Evolutionary conservation across 2,888 invertebrate genomes (phyloP), one percentile per base, ranked within the genome.

Genomic region (Ophion ventricosus): DNA sequence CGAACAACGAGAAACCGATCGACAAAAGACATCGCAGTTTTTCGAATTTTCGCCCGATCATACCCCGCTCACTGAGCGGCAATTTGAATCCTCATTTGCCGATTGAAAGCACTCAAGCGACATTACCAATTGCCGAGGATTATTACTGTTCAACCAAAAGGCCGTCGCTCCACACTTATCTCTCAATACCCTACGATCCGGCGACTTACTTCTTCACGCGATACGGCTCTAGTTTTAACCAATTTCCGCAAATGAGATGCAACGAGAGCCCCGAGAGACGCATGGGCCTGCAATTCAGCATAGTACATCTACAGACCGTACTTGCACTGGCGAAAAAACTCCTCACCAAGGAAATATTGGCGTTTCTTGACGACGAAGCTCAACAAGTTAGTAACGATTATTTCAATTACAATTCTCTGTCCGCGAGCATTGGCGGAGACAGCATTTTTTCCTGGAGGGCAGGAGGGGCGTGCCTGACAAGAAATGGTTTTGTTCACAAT

Each of bases 141-240:
- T 91, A 91, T 75, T 89, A 88, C 82, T 87, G 89, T 2, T 86
- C 85, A 20, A 86, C 83, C 5, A 93, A 92, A 81, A 87, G 90
- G 1, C 89, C 95, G 0, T 94, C 95, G 0, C 89, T 95, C 0
- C 94, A 95, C 70, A 95, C 95, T 83, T 96, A 96, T 87, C 95
- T 95, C 84, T 96, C 96, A 0, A 95, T 96, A 1, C 96, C 96
- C 0, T 97, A 97, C 86, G 97, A 98, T 93, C 96, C 97, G 0
- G 96, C 96, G 0, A 96, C 96, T 0, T 97, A 98, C 92, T 98
- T 98, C 93, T 99, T 99, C 91, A 96, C 97, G 80, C 97, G 97
- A 90, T 98, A 97, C 91, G 99, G 98, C 10, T 98, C 98, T 0
- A 98, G 97, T 92, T 99, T 98, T 91, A 97, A 97, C 93, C 97